Base-by-base conservation (phyloP, 2,113 vertebrate genomes). In the Gasterosteus nipponicus region DNA sequence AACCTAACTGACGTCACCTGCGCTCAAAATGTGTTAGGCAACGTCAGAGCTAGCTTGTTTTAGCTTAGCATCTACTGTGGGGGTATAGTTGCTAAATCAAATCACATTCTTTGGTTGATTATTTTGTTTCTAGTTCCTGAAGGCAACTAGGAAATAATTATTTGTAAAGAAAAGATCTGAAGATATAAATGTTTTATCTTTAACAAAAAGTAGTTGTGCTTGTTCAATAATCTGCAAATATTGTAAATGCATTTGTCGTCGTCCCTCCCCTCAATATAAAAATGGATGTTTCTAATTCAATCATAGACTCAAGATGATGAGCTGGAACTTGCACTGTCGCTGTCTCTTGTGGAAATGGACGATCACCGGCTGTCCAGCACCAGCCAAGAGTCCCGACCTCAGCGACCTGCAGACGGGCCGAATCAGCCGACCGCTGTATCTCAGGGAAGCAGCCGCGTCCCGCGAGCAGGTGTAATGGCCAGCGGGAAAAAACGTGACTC, bases 281-380 rank as follows among this genome's bases (percentile, higher is more conserved):
- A 59, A 60, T 31, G 0, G 11, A 5, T 64, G 73, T 2, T 64
- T 53, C 9, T 14, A 2, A 41, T 87, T 33, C 7, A 59, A 58
- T 80, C 82, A 26, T 73, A 93, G 90, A 80, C 75, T 42, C 89
- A 86, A 74, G 87, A 91, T 44, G 89, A 91, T 18, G 88, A 91
- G 29, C 75, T 94, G 46, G 85, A 93, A 69, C 39, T 90, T 49
- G 90, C 90, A 29, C 35, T 93, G 83, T 70, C 86, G 19, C 78
- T 92, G 6, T 93, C 91, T 42, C 76, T 88, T 9, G 73, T 90
- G 77, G 82, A 93, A 44, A 62, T 72, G 18, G 81, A 84, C 70
- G 73, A 78, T 66, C 63, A 70, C 1, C 49, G 73, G 62, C 69
- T 54, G 41, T 53, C 75, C 2, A 33, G 53, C 1, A 5, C 42